These are phyloP conservation scores for Danaus plexippus DNA, from an alignment of 1,140 invertebrate species.

Conservation along the genomic window DNA sequence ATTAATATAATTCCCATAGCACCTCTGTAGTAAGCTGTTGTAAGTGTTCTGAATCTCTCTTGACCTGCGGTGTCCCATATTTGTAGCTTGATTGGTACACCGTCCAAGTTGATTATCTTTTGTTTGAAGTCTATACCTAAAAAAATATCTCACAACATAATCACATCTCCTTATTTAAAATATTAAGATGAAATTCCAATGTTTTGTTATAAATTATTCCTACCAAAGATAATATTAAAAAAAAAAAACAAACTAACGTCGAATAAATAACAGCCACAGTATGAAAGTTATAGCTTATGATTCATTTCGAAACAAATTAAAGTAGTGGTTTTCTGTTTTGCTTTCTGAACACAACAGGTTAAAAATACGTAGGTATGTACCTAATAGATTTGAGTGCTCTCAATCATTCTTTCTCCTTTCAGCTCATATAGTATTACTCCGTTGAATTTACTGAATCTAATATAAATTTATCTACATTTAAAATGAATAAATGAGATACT, in stretches of 20 bases:
- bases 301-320: too few relatives aligned
- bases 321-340: too few relatives aligned
- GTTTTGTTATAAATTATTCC: neutral
- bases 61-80: slow-evolving; percentile 88
- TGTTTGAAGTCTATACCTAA: slow-evolving; percentile 93
- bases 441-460: too few relatives aligned
- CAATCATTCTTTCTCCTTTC: too few relatives aligned
- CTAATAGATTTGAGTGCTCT: too few relatives aligned
- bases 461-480: too few relatives aligned
- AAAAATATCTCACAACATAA: slow-evolving; percentile 21
- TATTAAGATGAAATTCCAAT: neutral
- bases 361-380: too few relatives aligned
- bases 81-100: slow-evolving; percentile 88
- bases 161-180: neutral
- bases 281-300: too few relatives aligned
- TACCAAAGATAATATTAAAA: neutral
- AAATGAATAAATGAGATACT: neutral
- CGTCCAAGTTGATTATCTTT: slow-evolving; percentile 89
- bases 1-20: slow-evolving; percentile 90
- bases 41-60: slow-evolving; percentile 85
- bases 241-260: neutral
- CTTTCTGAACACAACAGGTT: too few relatives aligned
- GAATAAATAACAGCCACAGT: too few relatives aligned
- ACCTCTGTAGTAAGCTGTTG: slow-evolving; percentile 89
- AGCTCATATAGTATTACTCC: too few relatives aligned